phyloP scores from a whole-genome alignment of 2,888 invertebrate species.

The Copidosoma aretas region DNA sequence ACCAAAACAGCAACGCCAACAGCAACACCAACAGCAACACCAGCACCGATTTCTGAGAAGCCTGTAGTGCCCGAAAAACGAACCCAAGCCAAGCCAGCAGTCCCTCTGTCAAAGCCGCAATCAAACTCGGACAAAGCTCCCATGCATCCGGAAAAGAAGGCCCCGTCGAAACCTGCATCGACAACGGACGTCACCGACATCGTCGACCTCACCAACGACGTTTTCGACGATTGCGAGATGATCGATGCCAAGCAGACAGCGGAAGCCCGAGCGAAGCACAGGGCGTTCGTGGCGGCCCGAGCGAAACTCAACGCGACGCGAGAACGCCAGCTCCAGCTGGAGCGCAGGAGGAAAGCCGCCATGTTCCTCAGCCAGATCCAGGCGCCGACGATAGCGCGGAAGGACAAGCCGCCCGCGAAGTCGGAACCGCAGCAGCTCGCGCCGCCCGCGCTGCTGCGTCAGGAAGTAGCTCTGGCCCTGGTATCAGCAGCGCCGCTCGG shows the following conservation, averaged over 20 bases:
- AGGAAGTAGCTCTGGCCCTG: slow-evolving; percentile 54
- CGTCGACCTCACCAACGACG: slow-evolving; percentile 60
- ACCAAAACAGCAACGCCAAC: too few relatives aligned
- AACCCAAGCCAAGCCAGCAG: slow-evolving; percentile 25
- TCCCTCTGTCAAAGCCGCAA: background rate
- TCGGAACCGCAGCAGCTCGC: too few relatives aligned
- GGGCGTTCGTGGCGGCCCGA: slow-evolving; percentile 66
- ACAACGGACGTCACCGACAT: slow-evolving; percentile 56
- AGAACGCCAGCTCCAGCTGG: slow-evolving; percentile 70
- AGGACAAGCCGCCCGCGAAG: slow-evolving; percentile 6
- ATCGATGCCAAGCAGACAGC: slow-evolving; percentile 54
- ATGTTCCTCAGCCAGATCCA: slow-evolving; percentile 74
- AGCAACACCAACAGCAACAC: too few relatives aligned
- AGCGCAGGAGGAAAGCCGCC: slow-evolving; percentile 81
- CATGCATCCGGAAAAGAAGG: background rate
- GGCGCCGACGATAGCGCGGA: slow-evolving; percentile 45
- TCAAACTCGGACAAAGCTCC: background rate
- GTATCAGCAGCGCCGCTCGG: slow-evolving; percentile 56
- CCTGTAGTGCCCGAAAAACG: slow-evolving; percentile 35
- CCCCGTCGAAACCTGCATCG: slow-evolving; percentile 1
- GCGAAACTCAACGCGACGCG: slow-evolving; percentile 64
- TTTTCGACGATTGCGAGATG: slow-evolving; percentile 58
- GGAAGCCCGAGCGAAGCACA: slow-evolving; percentile 69
- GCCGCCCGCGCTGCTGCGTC: slow-evolving; percentile 10
- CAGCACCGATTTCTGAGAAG: too few relatives aligned